A percentile compares a stretch with the other conserved stretches of the same genome.
phyloP scores from a whole-genome alignment of 2,113 vertebrate genomes.

The Silurus asotus region DNA sequence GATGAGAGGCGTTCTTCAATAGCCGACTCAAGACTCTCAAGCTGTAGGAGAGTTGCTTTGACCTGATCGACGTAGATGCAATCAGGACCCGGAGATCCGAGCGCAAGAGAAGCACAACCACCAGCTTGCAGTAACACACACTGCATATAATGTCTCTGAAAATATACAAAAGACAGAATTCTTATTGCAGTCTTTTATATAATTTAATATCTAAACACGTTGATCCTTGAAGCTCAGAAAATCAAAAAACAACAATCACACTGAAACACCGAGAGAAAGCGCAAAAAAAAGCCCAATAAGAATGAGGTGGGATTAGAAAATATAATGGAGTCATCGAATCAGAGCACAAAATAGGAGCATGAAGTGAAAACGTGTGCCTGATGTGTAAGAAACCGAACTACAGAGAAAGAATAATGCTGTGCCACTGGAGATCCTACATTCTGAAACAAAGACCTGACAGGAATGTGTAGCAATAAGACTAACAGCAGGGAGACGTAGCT shows the following conservation, averaged over 20 bases:
- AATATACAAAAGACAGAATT: neutral
- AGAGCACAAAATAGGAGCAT: neutral
- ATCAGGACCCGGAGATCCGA: constrained; percentile 86
- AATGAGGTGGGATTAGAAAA: neutral
- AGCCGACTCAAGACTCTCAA: constrained; percentile 78
- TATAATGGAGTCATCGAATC: neutral
- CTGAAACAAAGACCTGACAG: constrained; percentile 20
- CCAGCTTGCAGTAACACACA: constrained; percentile 91
- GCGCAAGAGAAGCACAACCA: constrained; percentile 81
- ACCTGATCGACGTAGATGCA: constrained; percentile 93
- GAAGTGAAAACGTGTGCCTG: neutral
- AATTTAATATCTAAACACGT: neutral
- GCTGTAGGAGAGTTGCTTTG: constrained; percentile 85
- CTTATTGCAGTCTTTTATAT: neutral
- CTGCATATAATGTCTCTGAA: constrained; percentile 86
- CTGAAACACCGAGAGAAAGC: neutral
- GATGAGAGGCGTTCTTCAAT: constrained; percentile 80
- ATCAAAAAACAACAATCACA: neutral
- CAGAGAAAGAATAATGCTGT: constrained; percentile 6
- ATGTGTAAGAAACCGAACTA: neutral
- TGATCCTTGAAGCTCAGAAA: neutral
- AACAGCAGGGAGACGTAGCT: constrained; percentile 20
- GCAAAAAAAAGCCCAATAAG: neutral
- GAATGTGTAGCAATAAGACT: constrained; percentile 49
- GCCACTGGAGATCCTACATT: constrained; percentile 15